These are phyloP conservation scores for Darevskia mixta DNA, from an alignment of 2,797 vertebrate species.

Conservation along the genomic window DNA sequence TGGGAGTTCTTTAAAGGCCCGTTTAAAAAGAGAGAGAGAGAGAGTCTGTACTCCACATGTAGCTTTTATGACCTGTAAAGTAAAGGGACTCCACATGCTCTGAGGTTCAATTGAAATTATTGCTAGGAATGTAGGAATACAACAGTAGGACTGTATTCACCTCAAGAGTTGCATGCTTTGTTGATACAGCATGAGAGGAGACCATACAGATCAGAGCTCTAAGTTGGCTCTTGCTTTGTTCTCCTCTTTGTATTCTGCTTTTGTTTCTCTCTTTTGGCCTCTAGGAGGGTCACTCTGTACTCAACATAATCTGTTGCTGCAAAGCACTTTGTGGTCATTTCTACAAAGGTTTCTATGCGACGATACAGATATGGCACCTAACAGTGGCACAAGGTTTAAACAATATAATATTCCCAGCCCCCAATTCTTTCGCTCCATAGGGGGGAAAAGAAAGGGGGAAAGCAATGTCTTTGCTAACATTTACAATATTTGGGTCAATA, in stretches of 20 bases:
- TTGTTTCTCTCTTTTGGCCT: conserved; percentile 63
- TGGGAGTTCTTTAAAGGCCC: conserved; percentile 73
- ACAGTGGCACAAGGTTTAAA: conserved; percentile 10
- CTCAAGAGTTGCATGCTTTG: conserved; percentile 75
- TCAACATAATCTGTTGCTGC: conserved; percentile 39
- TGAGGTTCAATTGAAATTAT: conserved; percentile 72
- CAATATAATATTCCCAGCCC: not conserved
- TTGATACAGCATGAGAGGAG: conserved; percentile 73
- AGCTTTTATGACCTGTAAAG: conserved; percentile 79
- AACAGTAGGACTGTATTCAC: conserved; percentile 76
- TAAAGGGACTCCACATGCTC: conserved; percentile 72
- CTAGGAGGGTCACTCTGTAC: conserved; percentile 71
- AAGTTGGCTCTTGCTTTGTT: conserved; percentile 72
- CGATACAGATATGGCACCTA: conserved; percentile 17
- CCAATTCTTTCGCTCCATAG: not conserved
- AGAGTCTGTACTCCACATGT: conserved; percentile 64
- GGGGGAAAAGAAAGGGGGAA: not conserved
- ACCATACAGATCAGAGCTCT: conserved; percentile 73
- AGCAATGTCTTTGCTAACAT: conserved; percentile 12
- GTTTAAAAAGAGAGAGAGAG: conserved; percentile 37
- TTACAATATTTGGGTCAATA: conserved; percentile 15
- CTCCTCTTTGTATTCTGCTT: conserved; percentile 69
- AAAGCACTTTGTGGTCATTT: conserved; percentile 70
- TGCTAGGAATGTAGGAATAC: conserved; percentile 74
- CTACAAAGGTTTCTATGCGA: conserved; percentile 63